phyloP scores from a whole-genome alignment of 2,888 invertebrate genomes.

The Agrotis exclamationis region DNA sequence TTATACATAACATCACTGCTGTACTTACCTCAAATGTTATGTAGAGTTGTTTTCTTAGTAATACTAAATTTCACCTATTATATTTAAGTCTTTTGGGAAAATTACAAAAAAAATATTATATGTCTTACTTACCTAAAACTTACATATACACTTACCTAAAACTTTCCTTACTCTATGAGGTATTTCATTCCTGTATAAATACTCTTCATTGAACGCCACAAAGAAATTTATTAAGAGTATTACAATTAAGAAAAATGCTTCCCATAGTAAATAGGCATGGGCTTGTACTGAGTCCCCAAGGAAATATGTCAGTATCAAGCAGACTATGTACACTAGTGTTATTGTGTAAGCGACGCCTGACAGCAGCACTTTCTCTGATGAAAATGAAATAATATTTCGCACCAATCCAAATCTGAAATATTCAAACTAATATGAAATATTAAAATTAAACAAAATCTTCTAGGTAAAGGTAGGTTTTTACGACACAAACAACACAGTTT shows the following conservation, averaged over 20 bases:
- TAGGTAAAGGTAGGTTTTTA: background rate
- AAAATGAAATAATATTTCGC: conserved; percentile 86
- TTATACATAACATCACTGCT: background rate
- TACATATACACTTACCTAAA: conserved; percentile 85
- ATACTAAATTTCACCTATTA: background rate
- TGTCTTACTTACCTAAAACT: conserved; percentile 85
- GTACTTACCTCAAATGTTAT: background rate
- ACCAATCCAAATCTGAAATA: conserved; percentile 81
- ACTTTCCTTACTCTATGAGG: conserved; percentile 88
- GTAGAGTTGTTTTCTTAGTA: background rate
- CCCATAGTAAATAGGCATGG: conserved; percentile 84
- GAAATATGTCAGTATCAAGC: conserved; percentile 83
- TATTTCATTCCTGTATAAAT: conserved; percentile 89
- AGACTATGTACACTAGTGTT: conserved; percentile 83
- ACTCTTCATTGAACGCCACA: conserved; percentile 87
- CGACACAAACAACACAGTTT: background rate
- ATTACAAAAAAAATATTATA: background rate
- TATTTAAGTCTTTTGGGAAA: background rate
- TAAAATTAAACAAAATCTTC: conserved; percentile 14
- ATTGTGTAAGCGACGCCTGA: conserved; percentile 87
- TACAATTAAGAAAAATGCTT: conserved; percentile 85
- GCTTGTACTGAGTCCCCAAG: conserved; percentile 84
- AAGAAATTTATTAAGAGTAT: conserved; percentile 85
- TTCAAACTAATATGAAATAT: no score
- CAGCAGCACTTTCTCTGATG: conserved; percentile 85